phyloP scores from a whole-genome alignment of 1,140 invertebrate genomes.

The Proctacanthus coquilletti region DNA sequence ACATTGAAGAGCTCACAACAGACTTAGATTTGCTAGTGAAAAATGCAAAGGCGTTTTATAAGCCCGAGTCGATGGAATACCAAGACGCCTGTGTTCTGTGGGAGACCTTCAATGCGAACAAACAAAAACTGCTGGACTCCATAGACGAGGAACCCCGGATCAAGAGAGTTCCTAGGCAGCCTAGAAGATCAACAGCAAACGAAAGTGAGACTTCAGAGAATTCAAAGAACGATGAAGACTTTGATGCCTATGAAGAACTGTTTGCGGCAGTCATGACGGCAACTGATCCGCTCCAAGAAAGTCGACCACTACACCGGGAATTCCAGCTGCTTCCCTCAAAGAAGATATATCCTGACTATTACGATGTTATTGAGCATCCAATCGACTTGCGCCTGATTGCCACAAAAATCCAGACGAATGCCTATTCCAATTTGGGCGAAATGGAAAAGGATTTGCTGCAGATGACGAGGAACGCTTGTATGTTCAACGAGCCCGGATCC shows the following conservation, averaged over 20 bases:
- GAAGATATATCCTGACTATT: constrained; percentile 91
- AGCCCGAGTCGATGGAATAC: constrained; percentile 69
- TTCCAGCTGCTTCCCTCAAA: constrained; percentile 86
- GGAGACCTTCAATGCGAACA: constrained; percentile 56
- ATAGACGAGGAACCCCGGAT: constrained; percentile 22
- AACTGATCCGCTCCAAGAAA: constrained; percentile 60
- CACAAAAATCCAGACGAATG: constrained; percentile 71
- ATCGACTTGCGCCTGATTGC: constrained; percentile 92
- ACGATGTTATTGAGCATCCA: constrained; percentile 86
- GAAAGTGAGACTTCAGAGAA: constrained; percentile 38
- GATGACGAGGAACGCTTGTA: constrained; percentile 90
- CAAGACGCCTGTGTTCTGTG: constrained; percentile 83
- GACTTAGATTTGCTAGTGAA: constrained; percentile 79
- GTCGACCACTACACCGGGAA: constrained; percentile 59
- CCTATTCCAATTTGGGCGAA: constrained; percentile 58
- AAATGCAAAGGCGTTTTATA: constrained; percentile 90
- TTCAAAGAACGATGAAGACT: constrained; percentile 55
- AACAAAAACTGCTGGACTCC: constrained; percentile 35
- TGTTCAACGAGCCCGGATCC: constrained; percentile 92
- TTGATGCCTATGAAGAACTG: constrained; percentile 57
- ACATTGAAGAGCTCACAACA: constrained; percentile 69
- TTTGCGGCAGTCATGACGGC: constrained; percentile 69
- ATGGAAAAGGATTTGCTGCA: constrained; percentile 82
- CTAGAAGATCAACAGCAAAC: constrained; percentile 21
- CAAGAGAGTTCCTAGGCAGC: constrained; percentile 17